Evolutionary conservation across 2,888 invertebrate genomes (phyloP), one percentile per base, ranked within the genome.

Genomic region (Apodemia zela): DNA sequence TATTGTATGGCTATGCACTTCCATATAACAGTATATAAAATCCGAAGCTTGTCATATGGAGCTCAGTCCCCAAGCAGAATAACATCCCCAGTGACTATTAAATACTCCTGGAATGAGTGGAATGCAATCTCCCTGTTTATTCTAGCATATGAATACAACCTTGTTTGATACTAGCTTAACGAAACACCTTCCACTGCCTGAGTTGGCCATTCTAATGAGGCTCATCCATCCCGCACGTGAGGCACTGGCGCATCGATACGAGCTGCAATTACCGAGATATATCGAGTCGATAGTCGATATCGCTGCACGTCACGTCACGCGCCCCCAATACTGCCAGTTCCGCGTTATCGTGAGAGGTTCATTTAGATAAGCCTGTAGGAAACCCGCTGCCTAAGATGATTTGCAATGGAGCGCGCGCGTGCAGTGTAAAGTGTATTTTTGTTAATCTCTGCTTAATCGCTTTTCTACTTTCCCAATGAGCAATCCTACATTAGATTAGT

Each of bases 321-420:
- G 66, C 64, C 67, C 67, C 66, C 67, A 8, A 54, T 54, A 25
- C 73, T 73, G 77, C 74, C 75, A 72, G 80, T 80, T 75, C 72
- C 73, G 69, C 72, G 72, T 73, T 73, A 75, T 77, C 76, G 81
- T 80, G 80, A 80, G 75, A 74, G 73, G 73, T 79, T 80, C 80
- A 77, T 82, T 78, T 75, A 78, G 78, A 78, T 78, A 75, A 71
- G 67, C 62, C 62, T 60, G 65, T 42, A 63, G 62, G 66, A 65
- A 68, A 45, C 59, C 54, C 21, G 15, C 54, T 25, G 54, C 5
- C 54, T 15, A 15, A 3, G 54, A 25, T 5, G 2, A 25, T 57
- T 18, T 7, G 15, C 2, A 4, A 29, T 57, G 11, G 54, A 57
- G 54, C 29, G 29, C 17, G 45, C 7, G 45, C 45, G 2, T 17